Conservation (phyloP, 2,888 invertebrate genomes). For the Diarsia rubi region DNA sequence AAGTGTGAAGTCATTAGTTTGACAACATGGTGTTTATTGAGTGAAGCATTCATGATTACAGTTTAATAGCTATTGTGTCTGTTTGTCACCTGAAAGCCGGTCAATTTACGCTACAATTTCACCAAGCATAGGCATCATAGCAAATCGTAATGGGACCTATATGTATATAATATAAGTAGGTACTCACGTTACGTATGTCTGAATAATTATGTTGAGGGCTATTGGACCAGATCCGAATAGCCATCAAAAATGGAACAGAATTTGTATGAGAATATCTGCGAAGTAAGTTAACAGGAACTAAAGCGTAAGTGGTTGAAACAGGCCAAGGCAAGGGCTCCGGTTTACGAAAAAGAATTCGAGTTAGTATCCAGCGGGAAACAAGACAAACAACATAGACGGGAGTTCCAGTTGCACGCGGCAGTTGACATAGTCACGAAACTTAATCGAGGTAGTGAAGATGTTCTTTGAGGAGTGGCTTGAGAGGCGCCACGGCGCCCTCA, state of each 20-base stretch:
- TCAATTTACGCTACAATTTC: neutral
- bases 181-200: neutral
- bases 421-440: neutral
- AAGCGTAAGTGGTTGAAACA: too few relatives aligned
- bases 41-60: constrained; percentile 17
- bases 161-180: too few relatives aligned
- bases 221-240: too few relatives aligned
- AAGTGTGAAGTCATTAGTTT: constrained; percentile 42
- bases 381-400: neutral
- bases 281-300: too few relatives aligned
- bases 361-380: neutral
- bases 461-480: too few relatives aligned
- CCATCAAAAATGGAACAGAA: too few relatives aligned
- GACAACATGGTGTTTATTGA: constrained; percentile 28
- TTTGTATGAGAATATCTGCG: too few relatives aligned
- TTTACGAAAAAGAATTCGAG: neutral
- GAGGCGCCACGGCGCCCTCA: too few relatives aligned
- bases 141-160: neutral
- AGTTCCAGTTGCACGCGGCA: neutral
- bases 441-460: neutral
- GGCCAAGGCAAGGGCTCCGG: too few relatives aligned
- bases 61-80: constrained; percentile 19
- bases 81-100: neutral
- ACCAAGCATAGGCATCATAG: neutral
- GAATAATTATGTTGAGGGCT: neutral